A percentile compares a stretch with the other conserved stretches of the same genome.
phyloP scores from a whole-genome alignment of 2,888 invertebrate genomes.

The Agriotes lineatus region DNA sequence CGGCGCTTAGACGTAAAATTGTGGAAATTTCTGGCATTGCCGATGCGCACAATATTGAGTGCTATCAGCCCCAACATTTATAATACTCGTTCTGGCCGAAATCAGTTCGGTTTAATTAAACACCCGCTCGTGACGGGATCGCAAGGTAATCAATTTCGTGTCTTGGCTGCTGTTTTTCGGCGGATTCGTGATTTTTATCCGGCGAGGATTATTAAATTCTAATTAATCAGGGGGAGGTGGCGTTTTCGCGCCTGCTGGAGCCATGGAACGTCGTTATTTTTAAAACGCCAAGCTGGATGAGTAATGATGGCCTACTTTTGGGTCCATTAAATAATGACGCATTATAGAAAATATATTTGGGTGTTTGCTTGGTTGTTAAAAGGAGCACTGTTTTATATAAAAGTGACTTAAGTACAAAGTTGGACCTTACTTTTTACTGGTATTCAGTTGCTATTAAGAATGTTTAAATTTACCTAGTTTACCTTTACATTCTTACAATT shows the following conservation, averaged over 20 bases:
- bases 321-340: too few relatives aligned
- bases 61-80: background rate
- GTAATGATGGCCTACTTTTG: too few relatives aligned
- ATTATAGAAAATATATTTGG: too few relatives aligned
- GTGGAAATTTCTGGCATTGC: background rate
- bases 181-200: background rate
- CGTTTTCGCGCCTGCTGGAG: background rate
- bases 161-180: background rate
- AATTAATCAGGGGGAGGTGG: background rate
- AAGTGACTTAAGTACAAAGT: too few relatives aligned
- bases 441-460: too few relatives aligned
- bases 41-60: conserved; percentile 7
- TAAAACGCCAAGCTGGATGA: too few relatives aligned
- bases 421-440: too few relatives aligned
- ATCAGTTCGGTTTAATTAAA: conserved; percentile 16
- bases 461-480: too few relatives aligned
- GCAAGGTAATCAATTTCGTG: conserved; percentile 7
- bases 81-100: background rate
- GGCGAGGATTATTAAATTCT: background rate
- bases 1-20: background rate
- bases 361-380: too few relatives aligned
- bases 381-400: too few relatives aligned
- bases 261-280: too few relatives aligned
- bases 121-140: conserved; percentile 3
- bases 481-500: too few relatives aligned